Conservation (phyloP, 1,140 invertebrate species). For the Drosophila azteca region DNA sequence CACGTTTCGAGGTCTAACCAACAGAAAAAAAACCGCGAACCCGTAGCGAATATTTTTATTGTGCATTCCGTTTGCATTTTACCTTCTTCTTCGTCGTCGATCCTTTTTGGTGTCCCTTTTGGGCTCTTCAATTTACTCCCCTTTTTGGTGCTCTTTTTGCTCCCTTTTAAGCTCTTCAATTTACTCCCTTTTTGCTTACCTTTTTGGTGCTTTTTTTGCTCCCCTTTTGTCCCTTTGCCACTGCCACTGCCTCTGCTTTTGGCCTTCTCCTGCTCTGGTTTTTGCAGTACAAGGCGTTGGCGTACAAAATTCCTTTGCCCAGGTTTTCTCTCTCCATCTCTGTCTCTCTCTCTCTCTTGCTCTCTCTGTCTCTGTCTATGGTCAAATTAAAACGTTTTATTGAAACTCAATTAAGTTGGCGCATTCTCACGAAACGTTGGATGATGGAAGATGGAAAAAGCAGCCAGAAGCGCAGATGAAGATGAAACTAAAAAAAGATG, state of each 20-base stretch:
- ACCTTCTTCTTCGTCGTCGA: slow-evolving; percentile 52
- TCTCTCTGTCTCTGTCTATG: slow-evolving; percentile 8
- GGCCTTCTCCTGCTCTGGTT: slow-evolving; percentile 47
- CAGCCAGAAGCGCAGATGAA: not conserved
- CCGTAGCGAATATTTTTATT: slow-evolving; percentile 79
- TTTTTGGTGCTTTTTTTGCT: not conserved
- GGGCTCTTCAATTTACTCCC: slow-evolving; percentile 4
- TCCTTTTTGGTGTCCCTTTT: slow-evolving; percentile 3
- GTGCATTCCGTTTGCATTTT: slow-evolving; percentile 79
- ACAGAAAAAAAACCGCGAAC: slow-evolving; percentile 26
- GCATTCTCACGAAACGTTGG: slow-evolving; percentile 67
- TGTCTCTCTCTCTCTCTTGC: slow-evolving; percentile 6
- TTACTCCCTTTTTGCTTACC: not conserved
- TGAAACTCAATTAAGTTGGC: slow-evolving; percentile 79
- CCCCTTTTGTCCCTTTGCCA: slow-evolving; percentile 39
- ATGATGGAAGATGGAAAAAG: slow-evolving; percentile 1
- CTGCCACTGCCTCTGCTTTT: not conserved
- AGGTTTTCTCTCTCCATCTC: slow-evolving; percentile 22
- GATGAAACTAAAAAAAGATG: slow-evolving; percentile 3
- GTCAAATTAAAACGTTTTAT: slow-evolving; percentile 79
- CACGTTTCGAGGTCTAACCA: too few relatives aligned
- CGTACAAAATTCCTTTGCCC: slow-evolving; percentile 76
- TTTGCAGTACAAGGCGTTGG: slow-evolving; percentile 61
- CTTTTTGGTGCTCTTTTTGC: not conserved
- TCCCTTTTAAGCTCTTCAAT: not conserved